These are phyloP conservation scores for Conus ventricosus DNA, from an alignment of 1,140 invertebrate genomes.

Conservation along the genomic window DNA sequence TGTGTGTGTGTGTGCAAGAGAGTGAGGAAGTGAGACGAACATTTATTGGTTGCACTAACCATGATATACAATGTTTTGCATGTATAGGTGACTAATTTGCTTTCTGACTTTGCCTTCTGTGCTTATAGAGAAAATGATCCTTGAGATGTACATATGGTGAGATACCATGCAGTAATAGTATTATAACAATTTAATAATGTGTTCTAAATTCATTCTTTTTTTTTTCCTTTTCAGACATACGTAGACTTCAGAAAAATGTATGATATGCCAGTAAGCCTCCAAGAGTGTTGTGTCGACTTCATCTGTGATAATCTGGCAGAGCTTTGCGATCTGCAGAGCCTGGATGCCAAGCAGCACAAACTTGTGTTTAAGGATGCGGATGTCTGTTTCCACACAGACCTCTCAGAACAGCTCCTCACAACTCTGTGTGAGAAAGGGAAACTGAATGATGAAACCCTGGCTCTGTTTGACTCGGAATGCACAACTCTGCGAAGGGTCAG, in stretches of 20 bases:
- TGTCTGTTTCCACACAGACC: slow-evolving; percentile 81
- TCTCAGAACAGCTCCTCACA: slow-evolving; percentile 82
- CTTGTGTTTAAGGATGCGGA: slow-evolving; percentile 81
- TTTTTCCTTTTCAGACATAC: too few species aligned
- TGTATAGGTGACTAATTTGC: not conserved
- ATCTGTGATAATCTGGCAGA: slow-evolving; percentile 82
- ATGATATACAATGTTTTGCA: not conserved
- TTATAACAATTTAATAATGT: too few species aligned
- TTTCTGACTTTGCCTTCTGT: too few species aligned
- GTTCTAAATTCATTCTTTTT: too few species aligned
- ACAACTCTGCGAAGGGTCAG: slow-evolving; percentile 79
- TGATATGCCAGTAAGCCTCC: slow-evolving; percentile 75
- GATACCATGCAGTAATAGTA: too few species aligned
- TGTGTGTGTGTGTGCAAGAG: too few species aligned
- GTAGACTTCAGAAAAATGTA: slow-evolving; percentile 57
- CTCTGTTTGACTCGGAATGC: slow-evolving; percentile 81
- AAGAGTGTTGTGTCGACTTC: slow-evolving; percentile 82
- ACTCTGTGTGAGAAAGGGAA: slow-evolving; percentile 81
- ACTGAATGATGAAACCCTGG: slow-evolving; percentile 81
- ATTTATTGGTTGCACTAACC: too few species aligned
- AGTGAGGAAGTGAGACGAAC: too few species aligned
- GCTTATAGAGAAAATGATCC: too few species aligned
- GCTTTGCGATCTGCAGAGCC: slow-evolving; percentile 76
- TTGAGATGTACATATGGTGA: too few species aligned
- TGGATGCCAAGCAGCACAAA: slow-evolving; percentile 68